A percentile compares a stretch with the other conserved stretches of the same genome.
These are phyloP conservation scores for Nematostella vectensis DNA, from an alignment of 92 coral and sea anemone genomes.

Conservation along the genomic window DNA sequence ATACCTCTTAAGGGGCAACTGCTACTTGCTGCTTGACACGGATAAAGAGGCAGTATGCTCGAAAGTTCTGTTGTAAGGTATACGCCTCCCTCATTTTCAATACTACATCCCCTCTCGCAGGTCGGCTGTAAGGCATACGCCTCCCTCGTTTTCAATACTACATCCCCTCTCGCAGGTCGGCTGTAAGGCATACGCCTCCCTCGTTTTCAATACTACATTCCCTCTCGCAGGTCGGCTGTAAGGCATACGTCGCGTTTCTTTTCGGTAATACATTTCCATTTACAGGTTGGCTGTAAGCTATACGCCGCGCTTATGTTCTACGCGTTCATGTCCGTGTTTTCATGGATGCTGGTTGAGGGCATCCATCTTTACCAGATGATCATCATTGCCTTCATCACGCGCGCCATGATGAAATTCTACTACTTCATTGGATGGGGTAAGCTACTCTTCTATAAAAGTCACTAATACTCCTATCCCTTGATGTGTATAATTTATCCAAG, in stretches of 20 bases:
- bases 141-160: too few relatives aligned
- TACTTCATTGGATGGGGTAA: slow-evolving; percentile 78
- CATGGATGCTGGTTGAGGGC: slow-evolving; percentile 89
- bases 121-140: too few relatives aligned
- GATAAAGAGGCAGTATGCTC: too few relatives aligned
- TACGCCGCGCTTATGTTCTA: slow-evolving; percentile 62
- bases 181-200: background rate
- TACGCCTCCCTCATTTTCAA: too few relatives aligned
- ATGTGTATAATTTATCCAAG: too few relatives aligned
- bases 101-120: too few relatives aligned
- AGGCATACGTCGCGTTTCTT: background rate
- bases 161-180: too few relatives aligned
- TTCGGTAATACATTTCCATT: too few relatives aligned
- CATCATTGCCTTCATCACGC: slow-evolving; percentile 68
- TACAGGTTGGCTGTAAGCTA: slow-evolving; percentile 50
- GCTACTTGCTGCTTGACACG: too few relatives aligned
- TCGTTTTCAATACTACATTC: background rate
- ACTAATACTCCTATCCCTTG: background rate
- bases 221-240: background rate
- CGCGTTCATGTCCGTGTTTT: slow-evolving; percentile 65
- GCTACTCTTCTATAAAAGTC: slow-evolving; percentile 14
- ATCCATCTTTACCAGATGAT: slow-evolving; percentile 69
- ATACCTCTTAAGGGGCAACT: too few relatives aligned
- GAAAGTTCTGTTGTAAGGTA: too few relatives aligned
- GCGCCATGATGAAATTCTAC: slow-evolving; percentile 54